Base-by-base conservation (phyloP, 1,140 invertebrate genomes). In the Delia radicum region DNA sequence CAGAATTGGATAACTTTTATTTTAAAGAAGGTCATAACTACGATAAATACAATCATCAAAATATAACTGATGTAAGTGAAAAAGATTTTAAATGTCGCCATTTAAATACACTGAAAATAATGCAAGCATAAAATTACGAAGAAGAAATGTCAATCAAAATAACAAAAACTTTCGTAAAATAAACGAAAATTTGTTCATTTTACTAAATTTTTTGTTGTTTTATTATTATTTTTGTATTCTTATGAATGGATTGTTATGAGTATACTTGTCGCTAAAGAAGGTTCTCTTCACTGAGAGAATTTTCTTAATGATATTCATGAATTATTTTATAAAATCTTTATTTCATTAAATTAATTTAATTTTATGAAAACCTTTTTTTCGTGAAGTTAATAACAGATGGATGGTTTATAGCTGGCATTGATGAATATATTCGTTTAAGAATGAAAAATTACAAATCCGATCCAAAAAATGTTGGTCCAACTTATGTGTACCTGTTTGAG, bases 331-430 rank as follows among this genome's bases (percentile, higher is more conserved):
- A 0, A n/a, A 71, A 71, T 37, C 15, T 33, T 33, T 5, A 33
- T 33, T 33, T 10, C 31, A 33, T 33, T 33, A 33, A n/a, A 33
- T 33, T 5, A 33, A 33, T 33, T 42, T 42, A 42, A n/a, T 42
- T 42, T 42, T 8, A 3, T 42, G 12, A 15, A 42, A 42, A 12
- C 13, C 13, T 33, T 33, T 33, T 33, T 21, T 1, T 8, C 4
- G 87, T 88, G 6, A 78, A 93, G 92, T 88, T 93, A 74, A 92
- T 92, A 69, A 90, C 91, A 0, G 92, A 93, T 81, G 90, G 89
- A 0, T 93, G 92, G 89, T 92, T 93, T 78, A 87, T 88, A 1
- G 88, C 89, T 33, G 90, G 89, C 0, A 87, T 88, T 13, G 85
- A 92, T 75, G 89, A 90, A 75, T 88, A 91, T 0, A 80, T 92